Percentiles rank a stretch among this genome's conserved stretches.
Conservation (phyloP, 1,140 invertebrate species). For the Bicyclus anynana region DNA sequence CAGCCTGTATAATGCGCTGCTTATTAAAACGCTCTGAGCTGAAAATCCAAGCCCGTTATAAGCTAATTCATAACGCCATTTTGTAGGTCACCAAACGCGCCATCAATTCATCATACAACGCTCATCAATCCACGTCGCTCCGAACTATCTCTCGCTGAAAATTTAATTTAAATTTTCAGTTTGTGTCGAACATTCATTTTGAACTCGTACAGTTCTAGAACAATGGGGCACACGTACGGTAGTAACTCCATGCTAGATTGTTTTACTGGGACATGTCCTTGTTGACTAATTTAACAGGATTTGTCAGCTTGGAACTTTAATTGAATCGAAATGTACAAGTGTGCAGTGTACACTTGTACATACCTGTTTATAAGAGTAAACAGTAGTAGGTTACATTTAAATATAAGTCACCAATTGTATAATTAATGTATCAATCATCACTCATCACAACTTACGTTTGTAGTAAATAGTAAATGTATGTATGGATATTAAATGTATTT, state of each 20-base stretch:
- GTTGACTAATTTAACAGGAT: not conserved
- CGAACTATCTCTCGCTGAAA: slow-evolving; percentile 20
- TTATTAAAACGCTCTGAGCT: slow-evolving; percentile 19
- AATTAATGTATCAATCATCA: too few relatives aligned
- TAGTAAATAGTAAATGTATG: too few relatives aligned
- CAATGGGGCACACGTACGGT: slow-evolving; percentile 13
- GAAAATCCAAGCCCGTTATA: slow-evolving; percentile 10
- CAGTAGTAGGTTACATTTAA: too few relatives aligned
- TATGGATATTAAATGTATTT: too few relatives aligned
- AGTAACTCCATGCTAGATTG: not conserved
- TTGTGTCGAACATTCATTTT: slow-evolving; percentile 15
- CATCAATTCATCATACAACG: slow-evolving; percentile 10
- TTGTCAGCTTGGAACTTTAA: too few relatives aligned
- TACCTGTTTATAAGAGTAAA: too few relatives aligned
- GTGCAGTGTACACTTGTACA: too few relatives aligned
- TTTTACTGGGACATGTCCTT: not conserved
- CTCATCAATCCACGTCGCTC: slow-evolving; percentile 22
- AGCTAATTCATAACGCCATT: slow-evolving; percentile 3
- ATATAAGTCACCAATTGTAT: too few relatives aligned
- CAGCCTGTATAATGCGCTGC: not conserved
- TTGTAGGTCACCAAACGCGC: not conserved
- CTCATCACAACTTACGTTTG: too few relatives aligned
- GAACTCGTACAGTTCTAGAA: slow-evolving; percentile 20
- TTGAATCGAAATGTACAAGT: too few relatives aligned
- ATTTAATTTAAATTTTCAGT: slow-evolving; percentile 27